A percentile compares a stretch with the other conserved stretches of the same genome.
These are phyloP conservation scores for Ephialtes manifestator DNA, from an alignment of 2,888 invertebrate genomes.

Conservation along the genomic window DNA sequence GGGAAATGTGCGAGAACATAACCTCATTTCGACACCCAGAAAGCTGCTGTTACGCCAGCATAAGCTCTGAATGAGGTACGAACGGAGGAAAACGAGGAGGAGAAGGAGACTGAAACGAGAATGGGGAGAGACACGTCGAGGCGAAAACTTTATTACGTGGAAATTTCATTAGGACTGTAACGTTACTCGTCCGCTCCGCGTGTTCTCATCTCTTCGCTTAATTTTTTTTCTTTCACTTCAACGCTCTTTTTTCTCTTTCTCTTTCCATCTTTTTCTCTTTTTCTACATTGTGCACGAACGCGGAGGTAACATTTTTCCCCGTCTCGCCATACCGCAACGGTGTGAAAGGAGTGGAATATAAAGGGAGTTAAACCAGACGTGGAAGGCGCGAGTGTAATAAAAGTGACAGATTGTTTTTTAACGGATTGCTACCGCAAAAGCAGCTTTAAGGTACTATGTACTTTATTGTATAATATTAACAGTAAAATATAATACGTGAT, in stretches of 20 bases:
- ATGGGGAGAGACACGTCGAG: slow-evolving; percentile 50
- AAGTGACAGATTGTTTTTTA: slow-evolving; percentile 41
- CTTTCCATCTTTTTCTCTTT: not conserved
- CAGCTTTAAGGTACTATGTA: not conserved
- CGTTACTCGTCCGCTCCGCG: slow-evolving; percentile 46
- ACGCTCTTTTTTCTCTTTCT: not conserved
- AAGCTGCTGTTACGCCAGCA: slow-evolving; percentile 31
- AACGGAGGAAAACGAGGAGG: not conserved
- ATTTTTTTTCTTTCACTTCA: slow-evolving; percentile 11
- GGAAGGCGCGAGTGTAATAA: slow-evolving; percentile 38
- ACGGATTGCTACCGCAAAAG: slow-evolving; percentile 11
- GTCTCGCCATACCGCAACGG: slow-evolving; percentile 37
- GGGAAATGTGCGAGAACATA: slow-evolving; percentile 40
- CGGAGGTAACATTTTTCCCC: slow-evolving; percentile 46
- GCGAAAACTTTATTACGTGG: slow-evolving; percentile 54
- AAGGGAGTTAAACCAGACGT: slow-evolving; percentile 36
- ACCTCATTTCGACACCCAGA: slow-evolving; percentile 46
- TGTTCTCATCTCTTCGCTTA: slow-evolving; percentile 47
- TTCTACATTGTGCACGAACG: slow-evolving; percentile 18
- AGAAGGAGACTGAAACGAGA: slow-evolving; percentile 22
- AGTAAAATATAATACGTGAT: not conserved
- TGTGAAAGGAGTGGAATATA: slow-evolving; percentile 32
- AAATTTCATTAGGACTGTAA: slow-evolving; percentile 55
- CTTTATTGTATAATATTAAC: not conserved
- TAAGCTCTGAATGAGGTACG: slow-evolving; percentile 28